A percentile compares a stretch with the other conserved stretches of the same genome.
Conservation (phyloP, 2,113 vertebrate species). For the Epinephelus moara region DNA sequence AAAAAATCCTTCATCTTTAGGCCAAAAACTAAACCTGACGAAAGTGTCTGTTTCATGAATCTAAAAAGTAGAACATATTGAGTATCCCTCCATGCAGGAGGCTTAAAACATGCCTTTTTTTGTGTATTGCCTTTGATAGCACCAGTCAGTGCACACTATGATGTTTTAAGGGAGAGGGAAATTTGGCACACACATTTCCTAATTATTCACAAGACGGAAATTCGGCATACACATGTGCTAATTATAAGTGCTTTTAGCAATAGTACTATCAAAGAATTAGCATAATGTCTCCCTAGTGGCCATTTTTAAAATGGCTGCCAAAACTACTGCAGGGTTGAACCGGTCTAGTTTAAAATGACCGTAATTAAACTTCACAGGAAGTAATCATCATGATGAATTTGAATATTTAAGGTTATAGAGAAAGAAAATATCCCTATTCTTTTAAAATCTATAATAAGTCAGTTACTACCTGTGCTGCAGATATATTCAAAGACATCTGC, state of each 20-base stretch:
- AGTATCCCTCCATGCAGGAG: not conserved
- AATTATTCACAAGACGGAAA: constrained; percentile 55
- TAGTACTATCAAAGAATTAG: constrained; percentile 60
- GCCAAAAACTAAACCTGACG: not conserved
- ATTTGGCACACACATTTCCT: constrained; percentile 46
- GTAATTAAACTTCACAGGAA: constrained; percentile 57
- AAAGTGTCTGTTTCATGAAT: not conserved
- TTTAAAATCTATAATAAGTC: not conserved
- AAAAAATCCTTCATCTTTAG: not conserved
- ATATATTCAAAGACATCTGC: not conserved
- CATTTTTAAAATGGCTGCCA: constrained; percentile 62
- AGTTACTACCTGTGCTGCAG: not conserved
- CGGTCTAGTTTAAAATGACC: constrained; percentile 36
- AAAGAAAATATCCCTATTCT: not conserved
- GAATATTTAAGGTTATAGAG: constrained; percentile 15
- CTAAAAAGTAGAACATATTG: not conserved
- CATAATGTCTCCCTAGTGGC: constrained; percentile 67
- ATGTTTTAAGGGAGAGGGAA: not conserved
- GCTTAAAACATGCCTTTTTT: not conserved
- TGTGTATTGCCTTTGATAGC: not conserved
- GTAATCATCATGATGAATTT: constrained; percentile 46
- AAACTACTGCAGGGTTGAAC: constrained; percentile 49
- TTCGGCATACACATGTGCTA: constrained; percentile 43
- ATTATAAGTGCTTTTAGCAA: constrained; percentile 68
- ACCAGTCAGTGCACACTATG: not conserved